A percentile compares a stretch with the other conserved stretches of the same genome.
Conservation (phyloP, 2,797 vertebrate genomes). For the Notolabrus celidotus region DNA sequence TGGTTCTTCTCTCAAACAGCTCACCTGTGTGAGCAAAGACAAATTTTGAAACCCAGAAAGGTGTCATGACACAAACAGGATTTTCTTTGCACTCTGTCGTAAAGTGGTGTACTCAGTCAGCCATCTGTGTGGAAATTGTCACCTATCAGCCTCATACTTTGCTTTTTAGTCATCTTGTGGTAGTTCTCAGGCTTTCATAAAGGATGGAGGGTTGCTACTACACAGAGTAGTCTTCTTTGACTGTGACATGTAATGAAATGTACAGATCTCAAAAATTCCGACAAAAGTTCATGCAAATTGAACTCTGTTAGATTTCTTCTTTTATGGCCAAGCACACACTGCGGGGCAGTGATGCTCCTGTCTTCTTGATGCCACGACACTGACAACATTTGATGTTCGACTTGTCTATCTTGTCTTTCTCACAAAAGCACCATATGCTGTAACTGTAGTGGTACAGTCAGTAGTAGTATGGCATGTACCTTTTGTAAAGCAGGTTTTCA, state of each 20-base stretch:
- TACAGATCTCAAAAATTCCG: conserved; percentile 2
- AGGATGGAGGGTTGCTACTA: conserved; percentile 13
- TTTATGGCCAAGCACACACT: background rate
- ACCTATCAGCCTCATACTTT: conserved; percentile 21
- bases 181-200: conserved; percentile 22
- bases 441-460: too few species aligned
- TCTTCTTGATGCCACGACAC: background rate
- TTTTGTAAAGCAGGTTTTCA: too few species aligned
- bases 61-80: conserved; percentile 53
- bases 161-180: conserved; percentile 8
- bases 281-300: background rate
- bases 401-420: background rate
- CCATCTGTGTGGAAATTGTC: conserved; percentile 46
- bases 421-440: too few species aligned
- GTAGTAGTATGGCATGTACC: too few species aligned
- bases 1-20: conserved; percentile 29
- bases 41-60: conserved; percentile 45
- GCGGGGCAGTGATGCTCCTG: background rate
- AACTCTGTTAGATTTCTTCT: background rate
- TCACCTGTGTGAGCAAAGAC: conserved; percentile 23
- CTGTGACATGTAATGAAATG: background rate
- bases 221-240: background rate
- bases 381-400: background rate
- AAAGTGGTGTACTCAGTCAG: conserved; percentile 44
- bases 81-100: conserved; percentile 43